Evolutionary conservation across 2,113 vertebrate species (phyloP).

Genomic region (Heteronetta atricapilla): DNA sequence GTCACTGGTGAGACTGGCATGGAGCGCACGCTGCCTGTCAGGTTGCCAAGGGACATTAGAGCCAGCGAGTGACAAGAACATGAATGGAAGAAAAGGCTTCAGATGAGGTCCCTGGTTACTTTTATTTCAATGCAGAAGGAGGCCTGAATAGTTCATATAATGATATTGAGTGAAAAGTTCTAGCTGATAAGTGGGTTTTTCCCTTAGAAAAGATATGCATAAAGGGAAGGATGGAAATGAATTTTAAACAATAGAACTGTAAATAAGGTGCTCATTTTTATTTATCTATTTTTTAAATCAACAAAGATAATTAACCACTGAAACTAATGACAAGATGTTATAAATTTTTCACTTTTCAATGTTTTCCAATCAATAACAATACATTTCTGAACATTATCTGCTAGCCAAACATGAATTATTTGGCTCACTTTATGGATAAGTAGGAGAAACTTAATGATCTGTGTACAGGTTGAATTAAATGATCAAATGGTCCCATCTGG

Average conservation of each 20-base stretch:
- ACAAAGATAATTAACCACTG: not conserved
- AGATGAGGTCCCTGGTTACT: not conserved
- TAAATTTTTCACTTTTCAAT: not conserved
- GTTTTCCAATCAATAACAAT: not conserved
- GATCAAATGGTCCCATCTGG: not conserved
- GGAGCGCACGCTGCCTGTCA: not conserved
- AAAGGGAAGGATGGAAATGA: not conserved
- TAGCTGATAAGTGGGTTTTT: not conserved
- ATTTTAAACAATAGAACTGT: not conserved
- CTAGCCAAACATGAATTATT: not conserved
- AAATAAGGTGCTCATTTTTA: not conserved
- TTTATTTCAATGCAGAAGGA: not conserved
- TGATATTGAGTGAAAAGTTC: not conserved
- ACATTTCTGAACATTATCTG: not conserved
- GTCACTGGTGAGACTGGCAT: not conserved
- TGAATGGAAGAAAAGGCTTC: not conserved
- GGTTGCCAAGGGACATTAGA: not conserved
- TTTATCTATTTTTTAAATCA: not conserved
- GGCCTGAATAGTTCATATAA: not conserved
- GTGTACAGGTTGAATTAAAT: not conserved
- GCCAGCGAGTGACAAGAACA: not conserved
- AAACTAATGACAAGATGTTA: not conserved
- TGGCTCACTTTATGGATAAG: not conserved
- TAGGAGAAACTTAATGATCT: not conserved
- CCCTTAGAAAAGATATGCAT: rapidly evolving